phyloP scores from a whole-genome alignment of 2,888 invertebrate genomes.

The Daptonema setosum region DNA sequence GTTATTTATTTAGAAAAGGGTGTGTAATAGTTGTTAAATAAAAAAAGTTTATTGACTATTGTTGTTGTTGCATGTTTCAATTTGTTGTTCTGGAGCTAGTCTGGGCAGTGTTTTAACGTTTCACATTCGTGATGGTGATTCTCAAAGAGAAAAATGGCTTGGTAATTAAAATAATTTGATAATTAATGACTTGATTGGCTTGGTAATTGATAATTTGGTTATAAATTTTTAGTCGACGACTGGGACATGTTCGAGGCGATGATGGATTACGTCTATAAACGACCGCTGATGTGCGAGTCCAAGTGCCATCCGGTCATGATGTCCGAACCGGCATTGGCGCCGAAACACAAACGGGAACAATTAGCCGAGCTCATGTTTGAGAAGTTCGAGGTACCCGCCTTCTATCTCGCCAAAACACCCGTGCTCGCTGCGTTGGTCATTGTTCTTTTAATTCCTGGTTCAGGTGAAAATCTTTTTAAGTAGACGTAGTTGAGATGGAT shows the following conservation, averaged over 20 bases:
- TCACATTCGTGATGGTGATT: no score
- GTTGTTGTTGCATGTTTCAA: no score
- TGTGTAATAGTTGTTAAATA: no score
- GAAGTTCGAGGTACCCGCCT: constrained; percentile 92
- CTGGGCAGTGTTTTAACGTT: no score
- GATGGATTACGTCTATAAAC: constrained; percentile 70
- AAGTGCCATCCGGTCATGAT: constrained; percentile 87
- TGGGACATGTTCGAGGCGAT: constrained; percentile 97
- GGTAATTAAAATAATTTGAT: no score
- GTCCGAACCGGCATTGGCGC: constrained; percentile 81
- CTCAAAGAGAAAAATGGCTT: no score
- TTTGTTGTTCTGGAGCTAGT: no score
- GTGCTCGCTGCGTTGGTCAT: constrained; percentile 57
- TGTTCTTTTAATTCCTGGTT: neutral
- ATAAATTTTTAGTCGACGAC: constrained; percentile 56
- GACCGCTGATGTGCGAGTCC: constrained; percentile 65
- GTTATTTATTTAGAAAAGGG: no score
- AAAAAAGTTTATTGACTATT: no score
- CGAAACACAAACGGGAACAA: constrained; percentile 70
- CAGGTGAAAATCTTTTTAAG: neutral
- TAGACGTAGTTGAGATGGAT: no score
- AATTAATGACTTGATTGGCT: no score
- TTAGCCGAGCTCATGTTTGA: constrained; percentile 91
- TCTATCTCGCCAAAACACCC: constrained; percentile 89
- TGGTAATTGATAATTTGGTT: no score